Percentiles rank a stretch among this genome's conserved stretches.
Conservation (phyloP, 2,888 invertebrate genomes). For the Lamellibrachia satsuma region DNA sequence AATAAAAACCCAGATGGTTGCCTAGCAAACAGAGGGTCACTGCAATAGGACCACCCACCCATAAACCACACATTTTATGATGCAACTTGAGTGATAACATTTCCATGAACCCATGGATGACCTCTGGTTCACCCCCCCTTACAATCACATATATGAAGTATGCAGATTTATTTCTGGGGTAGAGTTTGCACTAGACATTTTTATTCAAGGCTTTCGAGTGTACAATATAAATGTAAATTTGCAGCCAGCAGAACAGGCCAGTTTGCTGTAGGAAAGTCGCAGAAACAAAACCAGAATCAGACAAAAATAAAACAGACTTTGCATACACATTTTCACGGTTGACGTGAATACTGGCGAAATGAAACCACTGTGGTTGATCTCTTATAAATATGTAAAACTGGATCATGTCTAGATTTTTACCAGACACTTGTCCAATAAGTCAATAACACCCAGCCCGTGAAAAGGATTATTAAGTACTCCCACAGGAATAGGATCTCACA, state of each 20-base stretch:
- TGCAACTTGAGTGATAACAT: not conserved
- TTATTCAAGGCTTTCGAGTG: too few species aligned
- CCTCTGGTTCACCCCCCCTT: not conserved
- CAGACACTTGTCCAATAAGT: not conserved
- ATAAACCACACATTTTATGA: not conserved
- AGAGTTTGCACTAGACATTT: too few species aligned
- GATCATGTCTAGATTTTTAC: not conserved
- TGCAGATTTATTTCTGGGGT: too few species aligned
- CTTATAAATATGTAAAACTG: not conserved
- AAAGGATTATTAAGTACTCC: not conserved
- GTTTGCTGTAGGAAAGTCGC: too few species aligned
- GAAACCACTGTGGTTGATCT: not conserved
- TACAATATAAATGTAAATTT: too few species aligned
- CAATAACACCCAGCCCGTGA: not conserved
- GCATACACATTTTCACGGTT: too few species aligned
- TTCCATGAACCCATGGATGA: not conserved
- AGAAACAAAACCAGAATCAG: too few species aligned
- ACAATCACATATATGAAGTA: not conserved
- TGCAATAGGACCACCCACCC: not conserved
- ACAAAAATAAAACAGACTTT: too few species aligned
- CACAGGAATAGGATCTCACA: not conserved
- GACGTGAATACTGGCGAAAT: not conserved
- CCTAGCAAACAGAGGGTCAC: not conserved
- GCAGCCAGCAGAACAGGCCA: too few species aligned
- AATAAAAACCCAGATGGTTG: conserved; percentile 3